Base-by-base conservation (phyloP, 2,888 invertebrate genomes). In the Himalopsyche anomala region DNA sequence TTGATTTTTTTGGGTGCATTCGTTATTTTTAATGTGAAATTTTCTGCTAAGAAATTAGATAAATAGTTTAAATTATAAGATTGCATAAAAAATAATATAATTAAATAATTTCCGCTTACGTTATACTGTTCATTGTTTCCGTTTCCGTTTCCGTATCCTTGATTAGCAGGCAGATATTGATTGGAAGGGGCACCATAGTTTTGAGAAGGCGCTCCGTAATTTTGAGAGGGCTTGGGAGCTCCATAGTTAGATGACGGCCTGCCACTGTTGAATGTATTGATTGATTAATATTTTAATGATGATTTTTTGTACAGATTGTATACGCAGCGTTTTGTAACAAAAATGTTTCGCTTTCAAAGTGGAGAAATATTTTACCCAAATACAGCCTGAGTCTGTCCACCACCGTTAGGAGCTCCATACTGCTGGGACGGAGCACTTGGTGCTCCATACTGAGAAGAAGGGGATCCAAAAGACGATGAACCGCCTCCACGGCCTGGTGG, bases 91-190 rank as follows among this genome's bases (percentile, higher is more conserved):
- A n/a, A n/a, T n/a, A n/a, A n/a, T n/a, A n/a, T n/a, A n/a, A n/a
- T n/a, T 28, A 28, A 28, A 28, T 28, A 28, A 28, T 54, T 82
- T n/a, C 5, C 19, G 74, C 83, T 84, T 62, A 86, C 86, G 86
- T 91, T 92, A 89, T 90, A 90, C 2, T 91, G 91, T 36, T 90
- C 90, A 2, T 88, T 89, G 80, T 91, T 91, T 55, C 88, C 89
- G 82, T 89, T 88, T 11, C 89, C 89, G 8, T 89, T 89, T 11
- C 90, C 90, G 81, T 91, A 87, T 82, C 82, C 85, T 80, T 87
- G 55, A 89, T 84, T 89, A 74, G 88, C 89, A 5, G 94, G 92
- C 1, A 93, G 89, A 89, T 94, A 94, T 81, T 92, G 91, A 90
- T 91, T 89, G 90, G 91, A 88, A 6, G 89, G 89, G 15, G 89